These are phyloP conservation scores for Melitaea athalia DNA, from an alignment of 2,888 invertebrate genomes.

Conservation along the genomic window DNA sequence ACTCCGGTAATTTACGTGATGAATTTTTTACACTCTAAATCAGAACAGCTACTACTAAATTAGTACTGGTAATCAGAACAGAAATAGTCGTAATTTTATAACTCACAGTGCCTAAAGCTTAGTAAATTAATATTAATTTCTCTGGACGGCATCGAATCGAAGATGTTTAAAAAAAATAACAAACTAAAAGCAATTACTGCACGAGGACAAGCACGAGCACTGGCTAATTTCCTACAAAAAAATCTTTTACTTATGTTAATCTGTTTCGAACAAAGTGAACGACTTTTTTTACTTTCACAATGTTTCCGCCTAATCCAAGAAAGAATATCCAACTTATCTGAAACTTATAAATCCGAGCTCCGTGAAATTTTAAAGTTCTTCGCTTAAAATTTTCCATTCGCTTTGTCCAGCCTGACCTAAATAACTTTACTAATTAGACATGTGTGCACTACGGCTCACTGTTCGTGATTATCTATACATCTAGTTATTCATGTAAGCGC, in stretches of 20 bases:
- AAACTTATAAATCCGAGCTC: slow-evolving; percentile 25
- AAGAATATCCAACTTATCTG: slow-evolving; percentile 21
- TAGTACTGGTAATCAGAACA: too few species aligned
- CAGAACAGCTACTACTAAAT: too few species aligned
- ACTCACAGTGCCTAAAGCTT: too few species aligned
- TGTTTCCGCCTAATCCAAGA: slow-evolving; percentile 9
- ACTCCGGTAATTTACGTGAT: too few species aligned
- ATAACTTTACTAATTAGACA: slow-evolving; percentile 44
- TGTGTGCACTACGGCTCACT: slow-evolving; percentile 25
- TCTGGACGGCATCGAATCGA: too few species aligned
- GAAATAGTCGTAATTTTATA: too few species aligned
- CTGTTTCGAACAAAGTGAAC: slow-evolving; percentile 8
- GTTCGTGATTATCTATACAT: slow-evolving; percentile 9
- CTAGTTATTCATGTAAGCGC: background rate
- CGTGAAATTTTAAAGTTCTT: slow-evolving; percentile 24
- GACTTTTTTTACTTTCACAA: slow-evolving; percentile 4
- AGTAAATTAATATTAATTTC: too few species aligned
- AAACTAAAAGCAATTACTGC: background rate
- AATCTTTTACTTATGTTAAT: slow-evolving; percentile 15
- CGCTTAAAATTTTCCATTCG: slow-evolving; percentile 38
- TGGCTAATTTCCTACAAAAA: background rate
- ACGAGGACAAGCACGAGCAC: background rate
- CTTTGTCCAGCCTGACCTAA: slow-evolving; percentile 40
- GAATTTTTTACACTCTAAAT: too few species aligned
- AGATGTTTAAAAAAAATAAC: background rate